phyloP scores from a whole-genome alignment of 2,797 vertebrate species.

The Siniperca undulata region DNA sequence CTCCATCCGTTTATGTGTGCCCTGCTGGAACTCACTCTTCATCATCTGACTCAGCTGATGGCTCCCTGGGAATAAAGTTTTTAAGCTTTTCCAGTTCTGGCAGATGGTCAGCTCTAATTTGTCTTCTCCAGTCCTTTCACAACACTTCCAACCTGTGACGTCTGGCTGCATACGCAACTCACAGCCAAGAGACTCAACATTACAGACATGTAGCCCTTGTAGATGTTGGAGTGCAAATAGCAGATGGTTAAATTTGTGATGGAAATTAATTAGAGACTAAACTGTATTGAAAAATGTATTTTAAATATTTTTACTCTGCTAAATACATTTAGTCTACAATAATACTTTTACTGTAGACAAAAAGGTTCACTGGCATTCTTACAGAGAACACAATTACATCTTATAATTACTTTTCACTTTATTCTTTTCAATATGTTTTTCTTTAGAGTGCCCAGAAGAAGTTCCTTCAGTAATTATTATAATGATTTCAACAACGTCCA shows the following conservation, averaged over 20 bases:
- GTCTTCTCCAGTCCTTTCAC: constrained; percentile 13
- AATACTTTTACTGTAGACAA: background rate
- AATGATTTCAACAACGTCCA: too few relatives aligned
- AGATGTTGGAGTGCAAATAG: background rate
- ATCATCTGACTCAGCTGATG: constrained; percentile 23
- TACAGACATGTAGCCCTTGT: background rate
- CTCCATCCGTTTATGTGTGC: background rate
- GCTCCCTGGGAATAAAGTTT: constrained; percentile 21
- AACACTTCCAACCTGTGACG: constrained; percentile 12
- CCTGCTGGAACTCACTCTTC: constrained; percentile 1
- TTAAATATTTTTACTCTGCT: background rate
- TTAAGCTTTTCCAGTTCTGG: constrained; percentile 4
- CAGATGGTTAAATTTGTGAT: constrained; percentile 5
- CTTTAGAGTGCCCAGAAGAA: background rate
- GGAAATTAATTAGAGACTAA: background rate
- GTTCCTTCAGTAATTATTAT: background rate
- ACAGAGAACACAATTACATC: background rate
- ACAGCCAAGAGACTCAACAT: background rate
- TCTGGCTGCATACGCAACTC: background rate
- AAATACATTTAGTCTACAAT: background rate
- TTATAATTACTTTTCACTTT: too few relatives aligned
- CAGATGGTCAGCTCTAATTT: constrained; percentile 38
- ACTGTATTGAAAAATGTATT: background rate
- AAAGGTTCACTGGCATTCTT: background rate
- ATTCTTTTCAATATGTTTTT: too few relatives aligned